Evolutionary conservation across 2,888 invertebrate species (phyloP).

Genomic region (Perithous albicinctus): DNA sequence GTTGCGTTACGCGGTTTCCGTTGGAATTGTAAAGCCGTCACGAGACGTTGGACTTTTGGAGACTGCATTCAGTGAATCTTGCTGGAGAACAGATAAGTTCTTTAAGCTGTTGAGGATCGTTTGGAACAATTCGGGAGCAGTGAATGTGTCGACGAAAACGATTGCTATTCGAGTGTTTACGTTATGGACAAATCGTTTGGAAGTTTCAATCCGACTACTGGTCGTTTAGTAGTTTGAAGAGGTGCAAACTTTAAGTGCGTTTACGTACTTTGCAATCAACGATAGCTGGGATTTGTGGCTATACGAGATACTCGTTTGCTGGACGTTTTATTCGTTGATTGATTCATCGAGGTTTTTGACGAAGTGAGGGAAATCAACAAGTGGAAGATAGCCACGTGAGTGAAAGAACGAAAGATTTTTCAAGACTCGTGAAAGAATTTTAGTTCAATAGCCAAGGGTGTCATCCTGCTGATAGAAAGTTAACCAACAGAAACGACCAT

Average conservation of each 20-base stretch:
- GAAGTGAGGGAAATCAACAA: neutral
- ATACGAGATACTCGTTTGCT: neutral
- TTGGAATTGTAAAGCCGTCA: neutral
- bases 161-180: conserved; percentile 22
- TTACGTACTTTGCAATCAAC: neutral
- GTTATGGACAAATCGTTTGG: neutral
- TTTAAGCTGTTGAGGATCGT: neutral
- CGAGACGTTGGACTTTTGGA: neutral
- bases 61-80: neutral
- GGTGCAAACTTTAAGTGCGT: neutral
- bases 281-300: neutral
- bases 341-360: neutral
- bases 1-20: neutral
- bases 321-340: neutral
- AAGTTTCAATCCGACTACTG: neutral
- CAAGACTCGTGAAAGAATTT: neutral
- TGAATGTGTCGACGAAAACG: conserved; percentile 16
- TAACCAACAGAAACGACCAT: conserved; percentile 45
- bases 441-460: neutral
- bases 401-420: neutral
- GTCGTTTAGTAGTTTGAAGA: neutral
- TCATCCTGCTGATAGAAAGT: neutral
- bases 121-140: conserved; percentile 8
- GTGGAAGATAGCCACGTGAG: conserved; percentile 9
- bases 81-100: neutral